Evolutionary conservation across 64 coral and sea anemone species (phyloP), one percentile per base, ranked within the genome.

Genomic region (Montipora cactus): DNA sequence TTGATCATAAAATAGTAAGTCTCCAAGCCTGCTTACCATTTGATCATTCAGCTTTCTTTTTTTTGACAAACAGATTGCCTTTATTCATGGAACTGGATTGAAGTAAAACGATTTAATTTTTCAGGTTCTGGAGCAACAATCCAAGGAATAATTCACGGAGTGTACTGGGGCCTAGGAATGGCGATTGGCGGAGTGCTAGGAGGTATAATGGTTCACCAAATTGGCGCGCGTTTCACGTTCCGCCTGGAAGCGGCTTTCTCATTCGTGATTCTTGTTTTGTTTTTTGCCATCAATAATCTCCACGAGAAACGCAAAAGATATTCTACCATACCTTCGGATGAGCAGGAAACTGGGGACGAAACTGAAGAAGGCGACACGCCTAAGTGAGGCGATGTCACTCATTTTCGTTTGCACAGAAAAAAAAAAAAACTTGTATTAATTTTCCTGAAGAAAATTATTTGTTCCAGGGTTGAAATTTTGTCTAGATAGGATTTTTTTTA

Each of bases 111-210:
- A 15, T 64, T 64, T 3, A 23, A 8, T 16, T 89, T 78, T 49
- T 11, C 89, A 97, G 96, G 92, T 51, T 97, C 83, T 28, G 79
- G 93, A 14, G 96, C 96, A 1, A 97, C 96, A 7, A 95, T 97
- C 37, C 96, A 97, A 89, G 96, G 96, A 3, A 97, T 97, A 75
- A 97, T 97, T 74, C 96, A 97, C 59, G 96, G 96, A 22, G 96
- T 91, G 47, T 97, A 97, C 84, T 97, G 96, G 96, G 96, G 96
- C 44, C 93, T 97, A 62, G 96, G 96, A 2, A 95, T 97, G 92
- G 96, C 96, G 19, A 85, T 97, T 2, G 96, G 96, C 9, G 96
- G 96, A 47, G 93, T 97, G 0, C 28, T 97, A 1, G 96, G 96
- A 21, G 96, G 96, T 12, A 15, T 92, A 0, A 62, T 97, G 77